A percentile compares a stretch with the other conserved stretches of the same genome.
Evolutionary conservation across 2,113 vertebrate genomes (phyloP).

Genomic region (Alectura lathami): DNA sequence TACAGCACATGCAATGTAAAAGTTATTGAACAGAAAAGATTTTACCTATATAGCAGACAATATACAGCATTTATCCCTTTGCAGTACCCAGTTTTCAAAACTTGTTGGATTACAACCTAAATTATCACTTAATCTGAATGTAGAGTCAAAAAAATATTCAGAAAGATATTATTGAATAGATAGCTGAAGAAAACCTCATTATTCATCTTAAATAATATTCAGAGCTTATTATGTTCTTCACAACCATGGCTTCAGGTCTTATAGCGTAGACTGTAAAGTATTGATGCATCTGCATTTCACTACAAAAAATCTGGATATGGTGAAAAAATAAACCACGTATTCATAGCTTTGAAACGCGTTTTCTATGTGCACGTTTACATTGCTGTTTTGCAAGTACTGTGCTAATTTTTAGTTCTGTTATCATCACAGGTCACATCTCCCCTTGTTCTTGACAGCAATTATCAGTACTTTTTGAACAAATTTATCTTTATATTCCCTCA

Average conservation of each 20-base stretch:
- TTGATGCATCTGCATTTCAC: background rate
- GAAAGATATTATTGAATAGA: background rate
- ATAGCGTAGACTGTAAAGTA: background rate
- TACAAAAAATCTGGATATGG: background rate
- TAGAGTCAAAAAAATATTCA: background rate
- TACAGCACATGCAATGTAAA: conserved; percentile 66
- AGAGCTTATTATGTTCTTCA: background rate
- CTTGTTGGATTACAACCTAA: background rate
- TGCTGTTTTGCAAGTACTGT: background rate
- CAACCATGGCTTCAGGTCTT: background rate
- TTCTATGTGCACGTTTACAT: background rate
- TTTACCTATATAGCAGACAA: background rate
- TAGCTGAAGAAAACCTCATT: background rate
- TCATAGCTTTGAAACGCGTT: background rate
- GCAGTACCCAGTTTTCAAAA: background rate
- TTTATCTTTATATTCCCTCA: background rate
- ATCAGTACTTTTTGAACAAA: background rate
- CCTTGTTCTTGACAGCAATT: background rate
- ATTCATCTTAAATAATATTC: background rate
- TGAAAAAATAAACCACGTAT: background rate
- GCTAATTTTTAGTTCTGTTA: background rate
- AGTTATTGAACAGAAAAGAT: background rate
- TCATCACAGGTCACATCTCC: background rate
- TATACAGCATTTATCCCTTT: background rate
- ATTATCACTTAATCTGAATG: background rate